phyloP scores from a whole-genome alignment of 2,888 invertebrate species.

The Metallyticus violacea region DNA sequence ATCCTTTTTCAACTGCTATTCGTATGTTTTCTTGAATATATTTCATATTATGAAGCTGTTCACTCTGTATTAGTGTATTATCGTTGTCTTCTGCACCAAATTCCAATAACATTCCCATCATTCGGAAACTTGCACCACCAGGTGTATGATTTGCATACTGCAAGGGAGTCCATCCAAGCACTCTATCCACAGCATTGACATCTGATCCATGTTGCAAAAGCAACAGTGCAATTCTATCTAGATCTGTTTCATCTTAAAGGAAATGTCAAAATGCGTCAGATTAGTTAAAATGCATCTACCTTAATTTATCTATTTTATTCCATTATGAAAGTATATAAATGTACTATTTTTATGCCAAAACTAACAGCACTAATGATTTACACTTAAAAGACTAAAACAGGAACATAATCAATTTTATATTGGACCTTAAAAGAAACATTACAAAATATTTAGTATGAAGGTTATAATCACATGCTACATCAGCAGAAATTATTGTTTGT shows the following conservation, averaged over 20 bases:
- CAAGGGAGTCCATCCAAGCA: neutral
- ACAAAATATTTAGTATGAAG: too few relatives aligned
- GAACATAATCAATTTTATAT: too few relatives aligned
- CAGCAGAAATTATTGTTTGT: too few relatives aligned
- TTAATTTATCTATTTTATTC: too few relatives aligned
- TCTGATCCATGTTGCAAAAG: neutral
- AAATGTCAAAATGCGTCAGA: neutral
- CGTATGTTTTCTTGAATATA: neutral
- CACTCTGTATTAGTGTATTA: neutral
- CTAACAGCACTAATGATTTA: too few relatives aligned
- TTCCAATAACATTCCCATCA: neutral
- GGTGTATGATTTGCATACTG: neutral
- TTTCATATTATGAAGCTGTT: neutral
- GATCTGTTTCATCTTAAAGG: neutral
- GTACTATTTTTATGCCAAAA: too few relatives aligned
- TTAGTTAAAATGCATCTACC: too few relatives aligned
- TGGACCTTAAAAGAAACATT: too few relatives aligned
- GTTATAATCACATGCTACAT: too few relatives aligned
- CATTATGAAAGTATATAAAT: too few relatives aligned
- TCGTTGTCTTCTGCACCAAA: neutral
- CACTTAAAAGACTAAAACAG: too few relatives aligned
- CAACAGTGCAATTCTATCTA: neutral
- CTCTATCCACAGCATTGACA: neutral
- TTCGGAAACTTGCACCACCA: neutral
- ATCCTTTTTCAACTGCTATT: neutral